Evolutionary conservation across 37 sponge, comb jelly and placozoan genomes (phyloP).

Genomic region (Aplysina aerophoba): DNA sequence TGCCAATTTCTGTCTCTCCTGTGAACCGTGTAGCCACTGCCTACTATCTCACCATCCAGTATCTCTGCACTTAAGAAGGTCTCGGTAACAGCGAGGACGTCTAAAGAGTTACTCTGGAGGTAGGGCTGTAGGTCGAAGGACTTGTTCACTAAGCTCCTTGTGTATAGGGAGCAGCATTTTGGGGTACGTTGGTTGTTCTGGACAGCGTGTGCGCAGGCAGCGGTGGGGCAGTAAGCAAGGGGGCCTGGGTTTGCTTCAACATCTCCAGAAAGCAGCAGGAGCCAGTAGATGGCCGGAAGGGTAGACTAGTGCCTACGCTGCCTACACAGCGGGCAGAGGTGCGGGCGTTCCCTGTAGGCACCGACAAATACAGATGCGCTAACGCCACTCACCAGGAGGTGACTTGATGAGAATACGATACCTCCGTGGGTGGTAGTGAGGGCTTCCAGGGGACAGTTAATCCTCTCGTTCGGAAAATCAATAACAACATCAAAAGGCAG

Average conservation of each 20-base stretch:
- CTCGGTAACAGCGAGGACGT: not conserved
- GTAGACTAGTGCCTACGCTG: no score
- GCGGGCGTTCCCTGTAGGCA: no score
- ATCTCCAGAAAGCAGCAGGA: not conserved
- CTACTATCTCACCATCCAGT: constrained; percentile 1
- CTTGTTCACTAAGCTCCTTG: constrained; percentile 18
- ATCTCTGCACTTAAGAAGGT: constrained; percentile 15
- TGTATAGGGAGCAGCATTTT: constrained; percentile 1
- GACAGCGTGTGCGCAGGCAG: no score
- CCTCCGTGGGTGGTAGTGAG: not conserved
- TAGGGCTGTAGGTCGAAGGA: not conserved
- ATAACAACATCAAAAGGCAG: not conserved
- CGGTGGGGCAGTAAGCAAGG: not conserved
- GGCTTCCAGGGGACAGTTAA: not conserved
- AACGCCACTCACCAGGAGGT: not conserved
- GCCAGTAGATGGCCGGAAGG: no score
- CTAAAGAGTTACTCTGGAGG: not conserved
- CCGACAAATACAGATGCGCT: no score
- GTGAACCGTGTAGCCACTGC: not conserved
- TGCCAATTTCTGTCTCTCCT: constrained; percentile 24
- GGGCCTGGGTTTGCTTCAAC: constrained; percentile 4
- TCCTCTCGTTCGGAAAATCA: not conserved
- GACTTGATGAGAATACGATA: not conserved
- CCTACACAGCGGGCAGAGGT: no score
- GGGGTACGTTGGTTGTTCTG: not conserved